Conservation (phyloP, 1,140 invertebrate species). For the Trissolcus basalis region DNA sequence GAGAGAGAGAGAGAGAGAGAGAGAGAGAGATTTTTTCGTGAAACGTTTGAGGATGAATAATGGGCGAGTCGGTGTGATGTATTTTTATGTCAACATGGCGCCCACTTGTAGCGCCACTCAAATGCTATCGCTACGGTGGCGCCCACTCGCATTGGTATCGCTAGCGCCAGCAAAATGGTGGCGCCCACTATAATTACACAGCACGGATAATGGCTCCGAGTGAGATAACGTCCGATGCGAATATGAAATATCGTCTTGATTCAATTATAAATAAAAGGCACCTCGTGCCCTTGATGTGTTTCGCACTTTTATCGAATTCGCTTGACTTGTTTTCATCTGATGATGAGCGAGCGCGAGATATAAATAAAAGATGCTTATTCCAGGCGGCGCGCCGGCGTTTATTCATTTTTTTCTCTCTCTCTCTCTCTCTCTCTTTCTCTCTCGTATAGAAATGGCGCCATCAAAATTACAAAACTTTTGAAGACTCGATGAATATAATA, state of each 20-base stretch:
- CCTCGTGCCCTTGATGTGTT: neutral
- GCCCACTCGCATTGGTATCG: slow-evolving; percentile 48
- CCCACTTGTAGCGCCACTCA: slow-evolving; percentile 52
- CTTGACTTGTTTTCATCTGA: too few relatives aligned
- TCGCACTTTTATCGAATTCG: too few relatives aligned
- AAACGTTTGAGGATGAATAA: slow-evolving; percentile 30
- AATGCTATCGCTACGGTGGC: slow-evolving; percentile 46
- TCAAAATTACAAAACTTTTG: too few relatives aligned
- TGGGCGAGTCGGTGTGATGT: slow-evolving; percentile 10
- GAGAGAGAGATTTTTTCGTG: too few relatives aligned
- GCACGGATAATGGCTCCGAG: slow-evolving; percentile 30
- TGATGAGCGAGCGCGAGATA: too few relatives aligned
- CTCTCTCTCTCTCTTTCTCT: too few relatives aligned
- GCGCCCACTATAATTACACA: slow-evolving; percentile 51
- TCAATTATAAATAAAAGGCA: slow-evolving; percentile 37
- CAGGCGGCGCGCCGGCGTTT: too few relatives aligned
- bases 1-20: too few relatives aligned
- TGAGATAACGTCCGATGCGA: slow-evolving; percentile 35
- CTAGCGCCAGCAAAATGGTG: slow-evolving; percentile 44
- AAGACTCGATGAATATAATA: too few relatives aligned
- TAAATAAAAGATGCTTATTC: too few relatives aligned
- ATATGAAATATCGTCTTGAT: slow-evolving; percentile 44
- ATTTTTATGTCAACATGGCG: slow-evolving; percentile 23
- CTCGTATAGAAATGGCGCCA: too few relatives aligned
- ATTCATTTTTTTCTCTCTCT: too few relatives aligned